Conservation (phyloP, 2,888 invertebrate species). For the Syrphus vitripennis region DNA sequence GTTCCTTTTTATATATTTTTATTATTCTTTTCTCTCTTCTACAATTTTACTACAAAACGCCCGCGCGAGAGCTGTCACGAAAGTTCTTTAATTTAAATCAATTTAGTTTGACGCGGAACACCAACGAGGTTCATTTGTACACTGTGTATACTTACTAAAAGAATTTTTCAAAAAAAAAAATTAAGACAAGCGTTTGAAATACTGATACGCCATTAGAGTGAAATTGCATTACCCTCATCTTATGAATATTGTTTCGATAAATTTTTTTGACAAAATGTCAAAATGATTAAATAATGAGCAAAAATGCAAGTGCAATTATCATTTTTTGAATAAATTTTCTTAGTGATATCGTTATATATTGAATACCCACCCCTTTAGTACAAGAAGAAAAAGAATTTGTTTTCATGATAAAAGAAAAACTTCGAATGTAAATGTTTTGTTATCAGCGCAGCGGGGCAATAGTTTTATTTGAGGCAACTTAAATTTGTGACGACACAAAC, state of each 20-base stretch:
- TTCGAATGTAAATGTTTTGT: neutral
- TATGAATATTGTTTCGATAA: neutral
- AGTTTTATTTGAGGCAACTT: neutral
- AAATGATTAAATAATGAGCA: neutral
- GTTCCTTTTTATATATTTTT: slow-evolving; percentile 30
- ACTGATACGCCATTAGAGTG: slow-evolving; percentile 12
- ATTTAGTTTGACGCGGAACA: slow-evolving; percentile 68
- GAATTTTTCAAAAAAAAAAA: neutral
- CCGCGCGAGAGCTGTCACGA: slow-evolving; percentile 36
- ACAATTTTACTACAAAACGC: slow-evolving; percentile 5
- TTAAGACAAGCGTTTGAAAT: neutral
- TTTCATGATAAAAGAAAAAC: neutral
- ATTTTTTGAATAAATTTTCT: neutral
- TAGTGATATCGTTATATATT: neutral
- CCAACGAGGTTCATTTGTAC: slow-evolving; percentile 49
- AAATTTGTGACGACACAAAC: neutral
- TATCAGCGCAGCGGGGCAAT: neutral
- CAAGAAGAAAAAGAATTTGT: neutral
- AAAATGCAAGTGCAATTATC: neutral
- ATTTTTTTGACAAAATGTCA: neutral
- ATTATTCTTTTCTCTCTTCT: slow-evolving; percentile 15
- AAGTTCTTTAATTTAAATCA: slow-evolving; percentile 49
- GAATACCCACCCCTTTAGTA: neutral
- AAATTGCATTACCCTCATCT: neutral
- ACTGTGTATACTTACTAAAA: neutral